These are phyloP conservation scores for Lordiphosa clarofinis DNA, from an alignment of 1,140 invertebrate species.

Conservation along the genomic window DNA sequence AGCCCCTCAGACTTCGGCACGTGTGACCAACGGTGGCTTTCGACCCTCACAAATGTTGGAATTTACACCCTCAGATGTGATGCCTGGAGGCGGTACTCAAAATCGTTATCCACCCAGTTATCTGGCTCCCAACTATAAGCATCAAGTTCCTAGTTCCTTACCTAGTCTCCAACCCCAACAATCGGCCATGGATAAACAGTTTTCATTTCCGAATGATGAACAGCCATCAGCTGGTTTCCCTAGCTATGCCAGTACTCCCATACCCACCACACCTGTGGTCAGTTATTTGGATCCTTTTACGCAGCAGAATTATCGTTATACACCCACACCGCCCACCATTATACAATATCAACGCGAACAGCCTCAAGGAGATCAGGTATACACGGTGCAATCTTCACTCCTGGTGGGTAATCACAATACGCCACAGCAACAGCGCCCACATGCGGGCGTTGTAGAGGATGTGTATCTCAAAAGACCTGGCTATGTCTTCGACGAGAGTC, in stretches of 20 bases:
- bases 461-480: constrained; percentile 67
- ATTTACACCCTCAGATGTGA: constrained; percentile 67
- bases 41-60: constrained; percentile 68
- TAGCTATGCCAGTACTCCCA: constrained; percentile 33
- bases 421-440: constrained; percentile 18
- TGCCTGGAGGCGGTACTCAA: constrained; percentile 16
- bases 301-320: constrained; percentile 66
- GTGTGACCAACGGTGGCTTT: constrained; percentile 53
- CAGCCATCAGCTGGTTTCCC: constrained; percentile 19
- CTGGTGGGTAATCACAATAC: constrained; percentile 54
- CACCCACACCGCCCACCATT: constrained; percentile 33
- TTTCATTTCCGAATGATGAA: constrained; percentile 46
- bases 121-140: constrained; percentile 56
- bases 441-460: constrained; percentile 35
- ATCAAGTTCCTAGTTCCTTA: constrained; percentile 47
- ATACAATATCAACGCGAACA: constrained; percentile 53
- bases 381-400: constrained; percentile 72
- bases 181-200: constrained; percentile 52
- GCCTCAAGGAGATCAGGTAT: constrained; percentile 48
- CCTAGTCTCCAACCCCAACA: constrained; percentile 21
- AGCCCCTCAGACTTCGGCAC: constrained; percentile 26
- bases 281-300: constrained; percentile 71
- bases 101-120: constrained; percentile 69
- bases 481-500: constrained; percentile 71
- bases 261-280: constrained; percentile 67